phyloP scores from a whole-genome alignment of 2,797 vertebrate genomes.

The Centropyge bicolor region DNA sequence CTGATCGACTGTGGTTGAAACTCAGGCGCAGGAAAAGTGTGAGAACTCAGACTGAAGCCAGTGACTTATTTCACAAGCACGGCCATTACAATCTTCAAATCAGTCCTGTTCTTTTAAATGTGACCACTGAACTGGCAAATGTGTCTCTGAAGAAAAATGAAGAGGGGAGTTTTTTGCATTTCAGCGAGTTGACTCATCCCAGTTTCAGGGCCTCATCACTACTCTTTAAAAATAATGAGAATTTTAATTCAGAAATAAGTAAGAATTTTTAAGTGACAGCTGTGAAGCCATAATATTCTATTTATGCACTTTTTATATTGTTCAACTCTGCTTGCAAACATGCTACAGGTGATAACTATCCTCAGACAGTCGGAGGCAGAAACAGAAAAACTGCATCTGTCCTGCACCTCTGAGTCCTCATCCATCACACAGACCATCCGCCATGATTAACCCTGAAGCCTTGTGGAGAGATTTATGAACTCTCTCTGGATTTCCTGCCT shows the following conservation, averaged over 20 bases:
- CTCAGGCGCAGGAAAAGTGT: conserved; percentile 29
- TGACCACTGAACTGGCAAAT: conserved; percentile 35
- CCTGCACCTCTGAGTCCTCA: conserved; percentile 1
- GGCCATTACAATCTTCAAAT: conserved; percentile 11
- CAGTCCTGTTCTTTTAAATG: conserved; percentile 13
- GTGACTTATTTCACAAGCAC: conserved; percentile 19
- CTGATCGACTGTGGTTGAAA: conserved; percentile 4
- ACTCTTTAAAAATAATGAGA: background rate
- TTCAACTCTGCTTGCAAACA: background rate
- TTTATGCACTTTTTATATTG: background rate
- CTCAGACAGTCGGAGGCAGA: background rate
- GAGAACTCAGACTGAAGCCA: conserved; percentile 28
- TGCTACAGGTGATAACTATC: background rate
- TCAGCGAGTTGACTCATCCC: background rate
- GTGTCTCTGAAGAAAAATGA: background rate
- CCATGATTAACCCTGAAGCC: conserved; percentile 11
- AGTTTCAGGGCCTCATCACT: conserved; percentile 1
- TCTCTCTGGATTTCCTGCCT: conserved; percentile 31
- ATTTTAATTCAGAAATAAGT: too few species aligned
- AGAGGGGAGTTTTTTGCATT: background rate
- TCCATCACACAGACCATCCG: conserved; percentile 24
- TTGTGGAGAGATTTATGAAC: conserved; percentile 42
- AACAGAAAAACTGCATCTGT: background rate
- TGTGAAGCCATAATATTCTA: background rate
- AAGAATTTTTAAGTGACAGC: background rate